Percentiles rank a stretch among this genome's conserved stretches.
These are phyloP conservation scores for Empidonax traillii DNA, from an alignment of 2,113 vertebrate genomes.

Conservation along the genomic window DNA sequence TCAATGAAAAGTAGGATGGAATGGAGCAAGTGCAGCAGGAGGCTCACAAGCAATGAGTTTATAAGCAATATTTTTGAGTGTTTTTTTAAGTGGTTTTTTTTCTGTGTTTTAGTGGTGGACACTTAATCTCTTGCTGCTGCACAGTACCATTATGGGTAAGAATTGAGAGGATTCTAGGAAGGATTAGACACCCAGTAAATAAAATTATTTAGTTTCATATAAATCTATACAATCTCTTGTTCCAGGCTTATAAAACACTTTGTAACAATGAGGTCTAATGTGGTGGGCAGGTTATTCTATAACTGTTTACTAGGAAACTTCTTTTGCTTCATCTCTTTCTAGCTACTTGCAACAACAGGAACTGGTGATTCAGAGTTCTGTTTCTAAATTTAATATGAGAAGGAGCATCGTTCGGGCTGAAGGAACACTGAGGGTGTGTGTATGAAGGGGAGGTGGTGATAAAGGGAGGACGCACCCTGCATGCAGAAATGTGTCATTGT, in stretches of 20 bases:
- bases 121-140: background rate
- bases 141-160: background rate
- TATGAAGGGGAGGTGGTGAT: background rate
- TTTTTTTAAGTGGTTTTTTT: accelerated
- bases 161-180: background rate
- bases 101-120: background rate
- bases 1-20: background rate
- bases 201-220: background rate
- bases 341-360: slow-evolving; percentile 25
- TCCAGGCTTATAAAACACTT: background rate
- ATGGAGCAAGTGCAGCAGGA: background rate
- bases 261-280: background rate
- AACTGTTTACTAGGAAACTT: slow-evolving; percentile 6
- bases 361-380: slow-evolving; percentile 46
- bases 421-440: background rate
- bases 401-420: background rate
- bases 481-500: background rate
- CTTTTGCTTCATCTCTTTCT: slow-evolving; percentile 18
- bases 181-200: background rate
- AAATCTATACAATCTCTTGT: background rate
- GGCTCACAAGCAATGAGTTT: background rate
- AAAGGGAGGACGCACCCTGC: background rate
- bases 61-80: background rate
- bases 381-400: slow-evolving; percentile 36
- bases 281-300: background rate